Base-by-base conservation (phyloP, 2,113 vertebrate species). In the Miniopterus natalensis region DNA sequence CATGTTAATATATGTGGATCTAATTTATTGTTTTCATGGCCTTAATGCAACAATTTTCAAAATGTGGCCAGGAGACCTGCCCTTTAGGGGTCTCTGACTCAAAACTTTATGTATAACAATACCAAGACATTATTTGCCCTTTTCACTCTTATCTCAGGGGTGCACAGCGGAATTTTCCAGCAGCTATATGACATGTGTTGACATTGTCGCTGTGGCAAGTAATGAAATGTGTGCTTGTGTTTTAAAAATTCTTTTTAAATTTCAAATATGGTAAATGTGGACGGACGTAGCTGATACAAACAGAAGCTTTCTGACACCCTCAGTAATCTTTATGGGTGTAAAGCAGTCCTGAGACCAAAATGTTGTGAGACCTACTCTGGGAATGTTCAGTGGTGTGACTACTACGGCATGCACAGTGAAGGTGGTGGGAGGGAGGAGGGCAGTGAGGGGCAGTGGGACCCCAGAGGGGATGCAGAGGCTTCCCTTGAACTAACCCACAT, bases 151-250 rank as follows among this genome's bases (percentile, higher is more conserved):
- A 3, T 21, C n/a, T 81, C 29, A 4, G 21, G 49, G 42, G 8
- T 15, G 5, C 70, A n/a, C 25, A 0, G 63, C 71, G 70, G 85
- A 78, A 61, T 53, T 94, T 95, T 79, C 85, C 86, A 84, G 61
- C 83, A 17, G 74, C 55, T 8, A 4, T 29, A 0, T 79, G 80
- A 40, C 49, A 6, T 20, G 49, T 36, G 23, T 36, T 80, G 71
- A 61, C 42, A 27, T 51, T 21, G 45, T 90, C 53, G 18, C 4
- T 42, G 63, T 6, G 36, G 45, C 29, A 78, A 21, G 57, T 74
- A 49, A 65, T 40, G 66, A 86, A 63, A 23, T 55, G 81, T 65
- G 14, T 79, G 70, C 65, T 25, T 55, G 63, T 51, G 5, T 68
- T 79, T 66, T 1, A 21, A 53, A 90, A 47, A 10, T 42, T 31